Base-by-base conservation (phyloP, 53 echinoderm and acorn worm species). In the Echinarachnius parma region DNA sequence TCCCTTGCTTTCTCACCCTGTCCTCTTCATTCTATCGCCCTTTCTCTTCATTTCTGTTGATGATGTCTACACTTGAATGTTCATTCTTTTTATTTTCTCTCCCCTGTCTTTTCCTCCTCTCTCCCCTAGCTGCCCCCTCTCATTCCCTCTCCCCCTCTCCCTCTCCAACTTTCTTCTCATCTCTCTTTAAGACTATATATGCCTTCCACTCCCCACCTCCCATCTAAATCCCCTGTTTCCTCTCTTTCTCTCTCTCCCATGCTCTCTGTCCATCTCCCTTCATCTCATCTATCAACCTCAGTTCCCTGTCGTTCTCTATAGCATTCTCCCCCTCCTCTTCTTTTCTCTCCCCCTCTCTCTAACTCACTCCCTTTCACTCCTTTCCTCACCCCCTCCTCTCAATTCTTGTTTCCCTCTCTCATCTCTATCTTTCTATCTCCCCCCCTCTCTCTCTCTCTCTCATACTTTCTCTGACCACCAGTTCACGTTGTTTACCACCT, bases 401-500 rank as follows among this genome's bases (percentile, higher is more conserved):
- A 15, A 4, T 56, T 4, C 30, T 16, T 56, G 16, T 7, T 28
- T 56, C 16, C 5, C n/a, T 56, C 28, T 56, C 9, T 56, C 28
- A 16, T 28, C 2, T 27, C 57, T 56, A 13, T 1, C 30, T 16
- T 56, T 56, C 14, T n/a, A 14, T n/a, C 57, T 56, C 8, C 28
- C 19, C 10, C 20, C 30, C 15, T 56, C 14, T 49, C 22, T 50
- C 3, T 56, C 28, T 56, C 56, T 9, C 28, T 8, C 25, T 54
- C 27, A 5, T 4, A 26, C 54, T 54, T 1, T 26, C 3, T 9
- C n/a, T 54, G 2, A 13, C 54, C 26, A 24, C 22, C 39, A 23
- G 39, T 5, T 23, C 39, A 26, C 37, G 10, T 62, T 62, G 62
- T 62, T 60, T 58, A 56, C 60, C 45, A 21, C 29, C 61, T 37